Conservation (phyloP, 2,888 invertebrate genomes). For the Chloroclysta siterata region DNA sequence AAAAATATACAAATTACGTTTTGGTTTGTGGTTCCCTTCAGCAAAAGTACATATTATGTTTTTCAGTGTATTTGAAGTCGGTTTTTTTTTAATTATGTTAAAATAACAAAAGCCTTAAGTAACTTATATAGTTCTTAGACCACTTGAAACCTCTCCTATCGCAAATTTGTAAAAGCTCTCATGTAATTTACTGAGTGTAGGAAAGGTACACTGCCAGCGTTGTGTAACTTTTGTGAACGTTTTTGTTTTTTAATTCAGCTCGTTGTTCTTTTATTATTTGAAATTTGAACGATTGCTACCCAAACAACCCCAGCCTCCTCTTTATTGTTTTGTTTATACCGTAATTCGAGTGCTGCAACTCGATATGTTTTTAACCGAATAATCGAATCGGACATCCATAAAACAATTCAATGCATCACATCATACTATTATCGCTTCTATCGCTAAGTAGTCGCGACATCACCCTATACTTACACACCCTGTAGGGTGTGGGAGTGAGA, state of each 20-base stretch:
- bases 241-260: background rate
- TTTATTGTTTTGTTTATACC: conserved; percentile 34
- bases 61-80: too few relatives aligned
- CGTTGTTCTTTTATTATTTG: conserved; percentile 5
- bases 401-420: conserved; percentile 73
- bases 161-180: too few relatives aligned
- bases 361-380: conserved; percentile 60
- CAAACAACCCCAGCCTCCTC: conserved; percentile 9
- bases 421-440: conserved; percentile 71
- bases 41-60: too few relatives aligned
- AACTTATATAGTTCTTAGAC: too few relatives aligned
- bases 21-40: too few relatives aligned
- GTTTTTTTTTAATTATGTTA: too few relatives aligned
- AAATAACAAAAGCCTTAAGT: too few relatives aligned
- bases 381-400: conserved; percentile 73
- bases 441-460: conserved; percentile 77
- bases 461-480: conserved; percentile 34
- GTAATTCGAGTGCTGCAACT: conserved; percentile 53
- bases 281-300: conserved; percentile 1
- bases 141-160: too few relatives aligned
- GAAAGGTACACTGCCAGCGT: background rate
- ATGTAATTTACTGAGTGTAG: background rate
- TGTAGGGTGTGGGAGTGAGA: conserved; percentile 58
- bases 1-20: too few relatives aligned
- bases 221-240: background rate